A percentile compares a stretch with the other conserved stretches of the same genome.
Conservation (phyloP, 2,113 vertebrate species). For the Lonchura striata region DNA sequence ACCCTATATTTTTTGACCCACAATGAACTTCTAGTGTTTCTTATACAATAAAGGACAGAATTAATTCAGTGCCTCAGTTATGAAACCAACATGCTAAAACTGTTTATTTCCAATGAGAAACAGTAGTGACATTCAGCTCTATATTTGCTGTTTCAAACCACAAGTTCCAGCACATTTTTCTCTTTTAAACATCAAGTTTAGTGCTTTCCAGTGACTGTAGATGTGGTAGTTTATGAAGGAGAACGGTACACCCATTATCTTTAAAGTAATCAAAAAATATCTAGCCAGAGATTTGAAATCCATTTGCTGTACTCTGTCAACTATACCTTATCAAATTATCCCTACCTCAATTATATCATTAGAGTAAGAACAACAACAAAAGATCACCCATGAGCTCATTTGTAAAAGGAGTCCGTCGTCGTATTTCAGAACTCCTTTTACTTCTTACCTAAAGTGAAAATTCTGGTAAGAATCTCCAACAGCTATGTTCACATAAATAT, state of each 20-base stretch:
- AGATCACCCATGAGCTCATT: background rate
- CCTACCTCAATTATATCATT: slow-evolving; percentile 15
- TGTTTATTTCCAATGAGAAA: background rate
- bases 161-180: background rate
- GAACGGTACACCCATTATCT: background rate
- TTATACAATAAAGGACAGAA: background rate
- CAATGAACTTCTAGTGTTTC: background rate
- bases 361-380: slow-evolving; percentile 1
- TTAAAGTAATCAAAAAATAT: slow-evolving; percentile 6
- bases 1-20: background rate
- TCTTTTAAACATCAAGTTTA: background rate
- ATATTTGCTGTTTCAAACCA: background rate
- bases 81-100: background rate
- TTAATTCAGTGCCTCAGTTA: background rate
- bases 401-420: background rate
- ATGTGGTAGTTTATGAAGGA: background rate
- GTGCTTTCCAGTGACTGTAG: background rate
- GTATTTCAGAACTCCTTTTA: background rate
- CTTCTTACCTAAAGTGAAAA: background rate
- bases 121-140: background rate
- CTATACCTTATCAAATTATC: slow-evolving; percentile 14
- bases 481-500: background rate
- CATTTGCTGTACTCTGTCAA: background rate
- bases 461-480: background rate
- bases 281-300: background rate